phyloP scores from a whole-genome alignment of 1,140 invertebrate genomes.

The Steinernema khuongi region DNA sequence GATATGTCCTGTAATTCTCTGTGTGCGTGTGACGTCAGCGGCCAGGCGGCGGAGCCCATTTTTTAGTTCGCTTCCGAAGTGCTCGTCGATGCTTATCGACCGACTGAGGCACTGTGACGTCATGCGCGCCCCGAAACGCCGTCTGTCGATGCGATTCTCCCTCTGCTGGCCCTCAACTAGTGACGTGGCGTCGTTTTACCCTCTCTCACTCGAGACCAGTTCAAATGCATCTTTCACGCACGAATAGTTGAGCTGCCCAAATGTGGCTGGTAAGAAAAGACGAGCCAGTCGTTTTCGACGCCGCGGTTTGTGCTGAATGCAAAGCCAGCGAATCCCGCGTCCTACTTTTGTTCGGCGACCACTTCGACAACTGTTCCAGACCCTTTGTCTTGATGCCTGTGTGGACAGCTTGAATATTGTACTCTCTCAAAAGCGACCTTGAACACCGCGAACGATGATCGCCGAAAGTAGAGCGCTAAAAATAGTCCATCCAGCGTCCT shows the following conservation, averaged over 20 bases:
- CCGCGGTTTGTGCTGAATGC: too few relatives aligned
- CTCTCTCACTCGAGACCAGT: not conserved
- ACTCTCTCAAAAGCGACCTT: not conserved
- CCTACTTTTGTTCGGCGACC: too few relatives aligned
- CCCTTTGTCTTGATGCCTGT: too few relatives aligned
- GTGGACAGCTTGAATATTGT: too few relatives aligned
- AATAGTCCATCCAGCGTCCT: too few relatives aligned
- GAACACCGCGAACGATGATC: not conserved
- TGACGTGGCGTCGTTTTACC: not conserved
- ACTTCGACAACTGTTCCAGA: too few relatives aligned
- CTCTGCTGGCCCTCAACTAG: not conserved
- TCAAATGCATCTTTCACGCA: not conserved
- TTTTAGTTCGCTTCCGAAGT: not conserved
- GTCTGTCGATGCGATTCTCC: constrained; percentile 2
- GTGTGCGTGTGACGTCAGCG: not conserved
- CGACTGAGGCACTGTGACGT: not conserved
- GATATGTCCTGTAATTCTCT: too few relatives aligned
- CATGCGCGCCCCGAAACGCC: not conserved
- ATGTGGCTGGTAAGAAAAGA: too few relatives aligned
- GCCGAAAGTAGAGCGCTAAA: too few relatives aligned
- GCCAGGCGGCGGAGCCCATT: not conserved
- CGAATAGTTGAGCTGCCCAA: too few relatives aligned
- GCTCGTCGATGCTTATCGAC: constrained; percentile 3
- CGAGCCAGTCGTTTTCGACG: too few relatives aligned
- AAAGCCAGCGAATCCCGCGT: too few relatives aligned